Base-by-base conservation (phyloP, 2,797 vertebrate genomes). In the Epinephelus awoara region DNA sequence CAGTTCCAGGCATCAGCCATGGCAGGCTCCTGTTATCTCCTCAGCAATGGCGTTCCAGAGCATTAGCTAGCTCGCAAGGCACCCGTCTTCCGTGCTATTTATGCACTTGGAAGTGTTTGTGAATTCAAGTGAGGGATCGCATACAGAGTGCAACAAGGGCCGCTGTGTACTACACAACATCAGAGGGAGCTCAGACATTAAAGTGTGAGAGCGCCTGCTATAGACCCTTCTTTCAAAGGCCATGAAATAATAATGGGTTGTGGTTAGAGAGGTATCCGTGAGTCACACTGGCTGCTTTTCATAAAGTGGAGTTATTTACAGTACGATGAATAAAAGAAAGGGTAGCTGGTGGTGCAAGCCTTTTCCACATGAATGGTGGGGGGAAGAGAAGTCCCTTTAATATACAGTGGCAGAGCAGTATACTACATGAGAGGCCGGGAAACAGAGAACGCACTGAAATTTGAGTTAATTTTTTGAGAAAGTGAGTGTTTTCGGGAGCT, bases 221-320 rank as follows among this genome's bases (percentile, higher is more conserved):
- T 91, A 94, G 93, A 93, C 94, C 93, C 94, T 90, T 93, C 95
- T 95, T 95, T 95, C 94, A 95, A 95, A 95, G 93, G 92, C 94
- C 94, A 95, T 95, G 94, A 95, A 96, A 96, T 95, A 96, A 96
- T 95, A 95, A 96, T 94, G 95, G 93, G 85, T 94, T 94, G 95
- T 94, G 95, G 94, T 95, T 96, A 94, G 93, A 94, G 93, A 94
- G 92, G 92, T 95, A 95, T 94, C 93, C 89, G 89, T 91, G 93
- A 95, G 94, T 95, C 94, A 95, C 94, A 95, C 93, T 94, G 91
- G 92, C 94, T 96, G 94, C 93, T 95, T 95, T 95, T 96, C 95
- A 95, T 96, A 95, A 96, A 94, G 94, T 95, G 92, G 93, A 95
- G 95, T 96, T 95, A 95, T 96, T 96, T 96, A 95, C 95, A 95